Percentiles rank a stretch among this genome's conserved stretches.
Evolutionary conservation across 2,888 invertebrate genomes (phyloP).

Genomic region (Theretra japonica): DNA sequence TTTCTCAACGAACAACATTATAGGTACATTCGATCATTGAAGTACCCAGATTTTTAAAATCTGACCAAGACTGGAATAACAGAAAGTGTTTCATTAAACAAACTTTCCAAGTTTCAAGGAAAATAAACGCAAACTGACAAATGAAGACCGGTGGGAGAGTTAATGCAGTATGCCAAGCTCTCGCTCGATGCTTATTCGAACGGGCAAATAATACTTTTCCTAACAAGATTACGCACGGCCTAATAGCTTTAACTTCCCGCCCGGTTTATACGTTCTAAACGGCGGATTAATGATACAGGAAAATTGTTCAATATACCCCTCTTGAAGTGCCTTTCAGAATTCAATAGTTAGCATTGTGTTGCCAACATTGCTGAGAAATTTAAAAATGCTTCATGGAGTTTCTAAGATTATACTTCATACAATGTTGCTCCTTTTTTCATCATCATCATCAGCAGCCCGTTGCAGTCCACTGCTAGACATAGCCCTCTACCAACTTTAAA

Average conservation of each 20-base stretch:
- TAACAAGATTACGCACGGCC: constrained; percentile 23
- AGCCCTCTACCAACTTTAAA: too few species aligned
- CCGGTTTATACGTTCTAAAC: constrained; percentile 9
- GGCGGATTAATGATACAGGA: constrained; percentile 23
- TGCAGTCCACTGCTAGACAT: too few species aligned
- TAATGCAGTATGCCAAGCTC: constrained; percentile 5
- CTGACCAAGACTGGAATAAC: too few species aligned
- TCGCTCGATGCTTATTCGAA: constrained; percentile 15
- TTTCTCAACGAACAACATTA: too few species aligned
- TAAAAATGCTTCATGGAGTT: too few species aligned
- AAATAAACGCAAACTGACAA: not conserved
- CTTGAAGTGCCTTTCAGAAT: constrained; percentile 7
- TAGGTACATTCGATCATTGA: too few species aligned
- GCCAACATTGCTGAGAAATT: constrained; percentile 1
- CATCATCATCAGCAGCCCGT: too few species aligned
- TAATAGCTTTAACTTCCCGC: constrained; percentile 7
- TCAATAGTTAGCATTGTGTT: not conserved
- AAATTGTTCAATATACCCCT: not conserved
- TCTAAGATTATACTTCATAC: too few species aligned
- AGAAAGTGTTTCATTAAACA: not conserved
- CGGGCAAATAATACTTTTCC: constrained; percentile 17
- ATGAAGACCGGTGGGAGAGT: not conserved
- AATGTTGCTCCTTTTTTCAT: too few species aligned
- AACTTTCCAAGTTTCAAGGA: not conserved
- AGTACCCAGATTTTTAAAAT: too few species aligned